These are phyloP conservation scores for Felis chaus DNA, from an alignment of 2,113 vertebrate genomes.

Conservation along the genomic window DNA sequence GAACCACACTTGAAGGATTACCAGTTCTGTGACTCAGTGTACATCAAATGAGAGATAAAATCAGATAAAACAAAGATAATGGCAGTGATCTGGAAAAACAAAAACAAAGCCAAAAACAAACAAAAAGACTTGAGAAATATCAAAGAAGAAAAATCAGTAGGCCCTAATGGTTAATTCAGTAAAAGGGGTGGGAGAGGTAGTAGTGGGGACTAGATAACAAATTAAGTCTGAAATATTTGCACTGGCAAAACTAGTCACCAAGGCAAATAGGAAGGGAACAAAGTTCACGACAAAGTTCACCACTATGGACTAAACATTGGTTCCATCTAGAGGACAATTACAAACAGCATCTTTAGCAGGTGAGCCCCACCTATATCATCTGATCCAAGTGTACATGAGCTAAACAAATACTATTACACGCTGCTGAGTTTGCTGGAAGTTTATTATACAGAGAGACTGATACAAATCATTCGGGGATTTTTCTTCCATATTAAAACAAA, in stretches of 20 bases:
- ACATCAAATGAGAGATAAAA: neutral
- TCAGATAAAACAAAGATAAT: neutral
- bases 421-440: neutral
- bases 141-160: neutral
- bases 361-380: rapidly evolving
- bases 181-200: rapidly evolving
- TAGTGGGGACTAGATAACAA: neutral
- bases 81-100: neutral
- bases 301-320: neutral
- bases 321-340: neutral
- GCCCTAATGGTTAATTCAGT: neutral
- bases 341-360: neutral
- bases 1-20: neutral
- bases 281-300: neutral
- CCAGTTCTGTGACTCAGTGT: neutral
- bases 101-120: neutral
- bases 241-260: neutral
- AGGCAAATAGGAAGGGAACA: neutral
- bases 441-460: neutral
- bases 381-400: neutral
- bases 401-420: neutral
- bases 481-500: neutral
- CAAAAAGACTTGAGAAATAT: neutral
- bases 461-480: neutral
- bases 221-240: neutral